phyloP scores from a whole-genome alignment of 2,797 vertebrate species.

The Sebastes matsubarae region DNA sequence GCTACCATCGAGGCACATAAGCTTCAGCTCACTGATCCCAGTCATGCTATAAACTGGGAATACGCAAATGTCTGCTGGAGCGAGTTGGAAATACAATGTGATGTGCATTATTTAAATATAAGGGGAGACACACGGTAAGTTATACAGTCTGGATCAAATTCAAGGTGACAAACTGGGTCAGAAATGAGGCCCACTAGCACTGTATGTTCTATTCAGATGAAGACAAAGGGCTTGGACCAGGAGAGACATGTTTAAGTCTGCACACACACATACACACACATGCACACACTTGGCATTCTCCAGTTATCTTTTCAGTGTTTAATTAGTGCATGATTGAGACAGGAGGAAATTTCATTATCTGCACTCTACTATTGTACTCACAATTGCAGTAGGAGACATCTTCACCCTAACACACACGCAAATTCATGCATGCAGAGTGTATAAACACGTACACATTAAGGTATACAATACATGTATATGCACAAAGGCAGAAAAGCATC shows the following conservation, averaged over 20 bases:
- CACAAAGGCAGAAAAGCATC: not conserved
- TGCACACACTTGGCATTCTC: not conserved
- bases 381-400: conserved; percentile 20
- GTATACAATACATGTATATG: not conserved
- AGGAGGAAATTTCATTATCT: conserved; percentile 45
- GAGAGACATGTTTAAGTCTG: not conserved
- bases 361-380: conserved; percentile 36
- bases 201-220: not conserved
- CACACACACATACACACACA: conserved; percentile 2
- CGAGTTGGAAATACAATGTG: not conserved
- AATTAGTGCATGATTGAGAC: conserved; percentile 50
- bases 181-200: not conserved
- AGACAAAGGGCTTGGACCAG: not conserved
- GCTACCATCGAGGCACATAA: not conserved
- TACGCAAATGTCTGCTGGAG: not conserved
- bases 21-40: conserved; percentile 3
- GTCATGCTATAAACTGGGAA: not conserved
- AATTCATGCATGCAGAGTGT: not conserved
- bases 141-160: not conserved
- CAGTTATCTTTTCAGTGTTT: conserved; percentile 44
- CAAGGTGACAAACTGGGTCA: not conserved
- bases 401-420: conserved; percentile 9
- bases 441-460: not conserved
- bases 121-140: not conserved
- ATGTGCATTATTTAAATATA: not conserved